Conservation (phyloP, 2,888 invertebrate species). For the Aphelenchoides bicaudatus region DNA sequence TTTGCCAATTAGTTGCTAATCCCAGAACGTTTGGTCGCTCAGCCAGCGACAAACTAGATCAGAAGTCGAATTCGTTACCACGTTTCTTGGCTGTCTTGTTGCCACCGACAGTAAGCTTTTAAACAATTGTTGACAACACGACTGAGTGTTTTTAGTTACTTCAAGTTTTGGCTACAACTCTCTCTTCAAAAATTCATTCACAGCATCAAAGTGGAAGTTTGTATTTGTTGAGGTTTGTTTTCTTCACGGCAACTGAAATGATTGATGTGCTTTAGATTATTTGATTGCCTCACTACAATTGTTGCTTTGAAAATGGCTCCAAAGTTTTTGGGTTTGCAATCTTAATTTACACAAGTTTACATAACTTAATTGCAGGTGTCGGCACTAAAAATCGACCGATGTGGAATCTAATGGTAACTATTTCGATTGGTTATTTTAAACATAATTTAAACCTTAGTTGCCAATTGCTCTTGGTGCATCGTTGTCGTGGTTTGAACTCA, state of each 20-base stretch:
- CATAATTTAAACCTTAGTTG: conserved; percentile 32
- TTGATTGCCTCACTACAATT: conserved; percentile 42
- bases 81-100: conserved; percentile 18
- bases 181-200: conserved; percentile 46
- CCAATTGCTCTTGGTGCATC: conserved; percentile 48
- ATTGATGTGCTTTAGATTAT: conserved; percentile 29
- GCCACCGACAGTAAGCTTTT: conserved; percentile 41
- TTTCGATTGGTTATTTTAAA: neutral
- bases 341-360: no score
- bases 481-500: conserved; percentile 54
- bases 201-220: conserved; percentile 53
- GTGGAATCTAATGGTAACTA: conserved; percentile 17
- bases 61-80: neutral
- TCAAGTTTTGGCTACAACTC: conserved; percentile 41
- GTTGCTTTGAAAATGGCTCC: conserved; percentile 26
- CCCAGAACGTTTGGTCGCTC: neutral
- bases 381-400: conserved; percentile 15
- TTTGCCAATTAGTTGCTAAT: neutral
- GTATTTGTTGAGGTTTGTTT: conserved; percentile 46
- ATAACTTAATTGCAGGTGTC: no score
- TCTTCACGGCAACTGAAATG: conserved; percentile 20
- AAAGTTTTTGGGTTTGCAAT: conserved; percentile 20
- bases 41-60: neutral
- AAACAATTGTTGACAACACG: no score
- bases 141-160: no score